Evolutionary conservation across 2,113 vertebrate species (phyloP), one percentile per base, ranked within the genome.

Genomic region (Numida meleagris): DNA sequence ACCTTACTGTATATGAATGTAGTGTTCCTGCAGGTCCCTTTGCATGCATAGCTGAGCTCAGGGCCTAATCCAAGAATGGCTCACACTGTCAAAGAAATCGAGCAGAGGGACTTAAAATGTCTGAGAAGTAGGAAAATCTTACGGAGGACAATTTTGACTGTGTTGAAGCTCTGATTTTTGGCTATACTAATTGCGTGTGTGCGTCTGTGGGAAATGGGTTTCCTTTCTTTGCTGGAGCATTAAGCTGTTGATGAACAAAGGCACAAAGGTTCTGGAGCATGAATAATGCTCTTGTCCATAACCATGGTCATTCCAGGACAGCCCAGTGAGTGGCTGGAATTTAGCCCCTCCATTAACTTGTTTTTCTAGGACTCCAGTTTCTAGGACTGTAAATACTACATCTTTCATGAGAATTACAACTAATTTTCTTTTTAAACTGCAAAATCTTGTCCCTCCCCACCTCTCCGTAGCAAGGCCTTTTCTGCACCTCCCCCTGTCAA

Each of bases 111-210:
- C 57, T 71, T 67, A 38, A 24, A 40, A 17, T 40, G 17, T 40
- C 38, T 19, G 19, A 91, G 42, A 81, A 74, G 12, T 10, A 78
- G 73, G 61, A 34, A 81, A 78, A 59, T 74, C 36, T 36, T 46
- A 48, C 2, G 36, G 61, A 17, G 38, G 43, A 55, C 70, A 74
- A 38, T 27, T 85, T 62, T 59, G 27, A 31, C 29, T 63, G 2
- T 73, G 36, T 82, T 1, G 2, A 62, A 75, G 38, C 76, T 76
- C 71, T 76, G 55, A 55, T 82, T 95, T 89, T 89, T 79, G 67
- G 21, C 36, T 2, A 0, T 76, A 24, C 0, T 0, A 89, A n/a
- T 65, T 63, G 59, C 0, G 0, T 31, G 8, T 59, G 46, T 38
- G 7, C 25, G 45, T 33, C 50, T 81, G 57, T 86, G 82, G 88